Evolutionary conservation across 2,113 vertebrate species (phyloP), one percentile per base, ranked within the genome.

Genomic region (Fregetta grallaria): DNA sequence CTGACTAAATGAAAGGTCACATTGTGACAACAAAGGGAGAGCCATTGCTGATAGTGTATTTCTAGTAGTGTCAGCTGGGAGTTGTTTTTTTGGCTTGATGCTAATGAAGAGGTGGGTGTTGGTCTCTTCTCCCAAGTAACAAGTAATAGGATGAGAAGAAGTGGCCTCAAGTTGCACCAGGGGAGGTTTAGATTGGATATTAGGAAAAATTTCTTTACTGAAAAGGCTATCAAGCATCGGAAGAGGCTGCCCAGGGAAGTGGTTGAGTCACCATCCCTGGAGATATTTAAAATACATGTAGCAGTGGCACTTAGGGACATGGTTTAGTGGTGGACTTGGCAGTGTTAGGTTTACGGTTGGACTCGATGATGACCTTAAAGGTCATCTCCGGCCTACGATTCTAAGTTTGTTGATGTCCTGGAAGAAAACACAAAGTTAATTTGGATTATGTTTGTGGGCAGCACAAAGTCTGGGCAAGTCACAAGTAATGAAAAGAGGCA

Each of bases 341-440:
- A 84, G 50, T 29, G 27, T 15, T 84, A 9, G 32, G 15, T 56
- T 82, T 47, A 16, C 0, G 0, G 0, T 67, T 62, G 67, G 73
- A 36, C 15, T 49, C 0, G 0, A 18, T 73, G 0, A 18, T 73
- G 30, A 29, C 70, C n/a, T 40, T 40, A 59, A 55, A 61, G 67
- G 40, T n/a, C 27, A 45, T 84, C 86, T 82, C 55, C 27, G 45
- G 32, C 29, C 61, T 36, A 3, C 65, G 26, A 21, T 79, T 74
- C 44, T n/a, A 30, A 20, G 40, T 50, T 29, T 50, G 23, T 45
- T 2, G 3, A 16, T 75, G 27, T 76, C 40, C 34, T 77, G 63
- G 80, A 59, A 14, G 26, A 85, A 67, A 81, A 70, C 45, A 36
- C 4, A 4, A 6, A 53, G 12, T 67, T 71, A 30, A 58, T 84